Evolutionary conservation across 2,113 vertebrate species (phyloP).

Genomic region (Nibea albiflora): DNA sequence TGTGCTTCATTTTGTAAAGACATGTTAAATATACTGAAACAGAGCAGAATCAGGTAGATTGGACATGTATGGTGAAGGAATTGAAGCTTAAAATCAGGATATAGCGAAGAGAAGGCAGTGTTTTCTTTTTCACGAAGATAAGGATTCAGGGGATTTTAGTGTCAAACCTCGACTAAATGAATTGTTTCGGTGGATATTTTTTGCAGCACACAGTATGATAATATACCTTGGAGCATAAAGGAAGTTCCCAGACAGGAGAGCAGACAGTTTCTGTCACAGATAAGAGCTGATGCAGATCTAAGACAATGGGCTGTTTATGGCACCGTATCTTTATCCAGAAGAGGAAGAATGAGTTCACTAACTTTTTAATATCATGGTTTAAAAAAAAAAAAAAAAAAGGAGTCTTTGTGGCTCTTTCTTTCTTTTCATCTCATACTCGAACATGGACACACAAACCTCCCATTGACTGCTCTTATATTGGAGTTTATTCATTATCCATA

Average conservation of each 20-base stretch:
- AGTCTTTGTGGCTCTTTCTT: neutral
- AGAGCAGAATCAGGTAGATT: neutral
- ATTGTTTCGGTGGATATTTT: slow-evolving; percentile 11
- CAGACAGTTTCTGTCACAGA: slow-evolving; percentile 60
- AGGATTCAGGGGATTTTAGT: neutral
- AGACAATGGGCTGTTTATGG: slow-evolving; percentile 56
- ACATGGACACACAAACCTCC: slow-evolving; percentile 30
- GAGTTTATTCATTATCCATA: slow-evolving; percentile 73
- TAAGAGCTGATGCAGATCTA: slow-evolving; percentile 51
- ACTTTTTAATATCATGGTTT: slow-evolving; percentile 61
- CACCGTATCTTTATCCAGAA: slow-evolving; percentile 35
- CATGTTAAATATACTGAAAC: neutral
- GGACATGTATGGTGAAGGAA: neutral
- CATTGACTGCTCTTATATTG: slow-evolving; percentile 52
- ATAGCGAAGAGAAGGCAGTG: too few species aligned
- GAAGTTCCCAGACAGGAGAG: slow-evolving; percentile 42
- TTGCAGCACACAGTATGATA: slow-evolving; percentile 30
- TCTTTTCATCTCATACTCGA: slow-evolving; percentile 30
- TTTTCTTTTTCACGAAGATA: neutral
- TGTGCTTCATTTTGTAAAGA: neutral
- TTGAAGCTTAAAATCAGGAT: neutral
- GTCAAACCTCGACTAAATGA: neutral
- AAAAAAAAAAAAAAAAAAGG: slow-evolving; percentile 11
- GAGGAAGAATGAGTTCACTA: slow-evolving; percentile 48
- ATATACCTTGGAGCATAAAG: slow-evolving; percentile 45